Percentiles rank a stretch among this genome's conserved stretches.
These are phyloP conservation scores for Hylaeus volcanicus DNA, from an alignment of 1,140 invertebrate genomes.

Conservation along the genomic window DNA sequence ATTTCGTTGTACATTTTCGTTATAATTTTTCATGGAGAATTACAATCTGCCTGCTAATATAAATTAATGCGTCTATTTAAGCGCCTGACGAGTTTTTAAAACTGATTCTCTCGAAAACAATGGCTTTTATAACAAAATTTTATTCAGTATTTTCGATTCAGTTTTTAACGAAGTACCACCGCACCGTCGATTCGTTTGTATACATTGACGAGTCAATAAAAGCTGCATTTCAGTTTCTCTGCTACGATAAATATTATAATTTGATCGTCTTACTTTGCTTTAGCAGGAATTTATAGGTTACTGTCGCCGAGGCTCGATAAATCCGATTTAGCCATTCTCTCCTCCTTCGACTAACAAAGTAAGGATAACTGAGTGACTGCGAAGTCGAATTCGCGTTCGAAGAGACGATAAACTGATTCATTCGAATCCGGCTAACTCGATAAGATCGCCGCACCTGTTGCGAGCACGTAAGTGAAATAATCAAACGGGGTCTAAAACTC, in stretches of 20 bases:
- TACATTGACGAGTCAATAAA: not conserved
- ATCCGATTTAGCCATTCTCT: not conserved
- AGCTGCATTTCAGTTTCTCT: not conserved
- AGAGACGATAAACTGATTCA: slow-evolving; percentile 27
- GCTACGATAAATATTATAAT: not conserved
- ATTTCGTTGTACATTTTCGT: too few relatives aligned
- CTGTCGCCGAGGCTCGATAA: not conserved
- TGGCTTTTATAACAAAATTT: too few relatives aligned
- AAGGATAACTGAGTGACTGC: not conserved
- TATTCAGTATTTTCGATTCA: too few relatives aligned
- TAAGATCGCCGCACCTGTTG: slow-evolving; percentile 50
- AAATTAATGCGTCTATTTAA: too few relatives aligned
- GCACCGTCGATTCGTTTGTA: too few relatives aligned
- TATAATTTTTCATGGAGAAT: too few relatives aligned
- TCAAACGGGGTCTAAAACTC: slow-evolving; percentile 11
- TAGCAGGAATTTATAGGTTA: not conserved
- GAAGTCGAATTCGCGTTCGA: not conserved
- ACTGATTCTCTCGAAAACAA: too few relatives aligned
- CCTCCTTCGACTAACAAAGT: not conserved
- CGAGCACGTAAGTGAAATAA: slow-evolving; percentile 32
- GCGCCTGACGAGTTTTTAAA: too few relatives aligned
- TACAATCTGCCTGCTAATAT: too few relatives aligned
- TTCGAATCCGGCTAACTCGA: slow-evolving; percentile 3
- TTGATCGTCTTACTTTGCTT: not conserved
- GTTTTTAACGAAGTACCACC: too few relatives aligned